These are phyloP conservation scores for Caenorhabditis imperialis DNA, from an alignment of 2,888 invertebrate genomes.

Conservation along the genomic window DNA sequence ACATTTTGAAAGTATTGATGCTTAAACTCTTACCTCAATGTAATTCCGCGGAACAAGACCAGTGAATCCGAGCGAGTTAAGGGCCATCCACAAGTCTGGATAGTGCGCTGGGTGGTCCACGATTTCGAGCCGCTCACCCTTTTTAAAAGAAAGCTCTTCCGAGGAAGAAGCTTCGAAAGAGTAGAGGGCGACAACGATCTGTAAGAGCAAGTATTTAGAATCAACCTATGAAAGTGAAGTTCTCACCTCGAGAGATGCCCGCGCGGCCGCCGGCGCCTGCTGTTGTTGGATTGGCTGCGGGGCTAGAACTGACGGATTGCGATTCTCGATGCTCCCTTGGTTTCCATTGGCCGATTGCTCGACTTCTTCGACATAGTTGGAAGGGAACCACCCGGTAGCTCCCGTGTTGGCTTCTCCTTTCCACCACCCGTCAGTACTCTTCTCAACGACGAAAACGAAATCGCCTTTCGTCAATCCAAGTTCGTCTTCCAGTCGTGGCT, in stretches of 20 bases:
- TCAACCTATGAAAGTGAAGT: no score
- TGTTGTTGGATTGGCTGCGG: constrained; percentile 17
- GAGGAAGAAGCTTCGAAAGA: constrained; percentile 84
- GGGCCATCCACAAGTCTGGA: constrained; percentile 98
- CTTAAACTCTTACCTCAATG: constrained; percentile 78
- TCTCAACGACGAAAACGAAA: constrained; percentile 93
- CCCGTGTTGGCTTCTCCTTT: constrained; percentile 83
- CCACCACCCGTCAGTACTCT: constrained; percentile 99
- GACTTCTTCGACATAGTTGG: constrained; percentile 88
- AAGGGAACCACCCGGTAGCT: constrained; percentile 93
- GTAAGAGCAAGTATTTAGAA: background rate
- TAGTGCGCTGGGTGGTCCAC: constrained; percentile 95
- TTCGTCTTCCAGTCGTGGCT: constrained; percentile 95
- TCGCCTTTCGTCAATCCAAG: constrained; percentile 94
- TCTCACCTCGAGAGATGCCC: constrained; percentile 33
- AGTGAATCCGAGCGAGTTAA: constrained; percentile 91
- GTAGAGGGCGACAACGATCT: constrained; percentile 72
- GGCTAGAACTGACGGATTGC: constrained; percentile 31
- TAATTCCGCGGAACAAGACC: constrained; percentile 90
- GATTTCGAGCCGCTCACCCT: constrained; percentile 89
- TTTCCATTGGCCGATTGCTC: constrained; percentile 54
- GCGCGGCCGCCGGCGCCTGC: constrained; percentile 8
- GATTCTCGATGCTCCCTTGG: constrained; percentile 49
- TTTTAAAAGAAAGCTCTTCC: constrained; percentile 70
- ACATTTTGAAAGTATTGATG: no score